Evolutionary conservation across 2,797 vertebrate genomes (phyloP), one percentile per base, ranked within the genome.

Genomic region (Mastacembelus armatus): DNA sequence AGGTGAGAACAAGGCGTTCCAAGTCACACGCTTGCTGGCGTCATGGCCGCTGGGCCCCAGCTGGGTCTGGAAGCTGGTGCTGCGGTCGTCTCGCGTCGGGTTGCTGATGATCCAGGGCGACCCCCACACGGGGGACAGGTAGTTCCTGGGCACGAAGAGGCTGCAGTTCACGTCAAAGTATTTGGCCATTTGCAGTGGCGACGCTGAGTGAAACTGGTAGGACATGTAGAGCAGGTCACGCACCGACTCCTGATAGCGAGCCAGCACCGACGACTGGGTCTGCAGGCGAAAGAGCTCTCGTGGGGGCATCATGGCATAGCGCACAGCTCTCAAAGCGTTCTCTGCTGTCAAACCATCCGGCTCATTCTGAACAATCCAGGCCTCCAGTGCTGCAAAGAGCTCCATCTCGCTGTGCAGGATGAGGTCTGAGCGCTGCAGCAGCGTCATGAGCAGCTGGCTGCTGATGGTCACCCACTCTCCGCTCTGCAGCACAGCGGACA

Each of bases 91-190:
- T 0, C 96, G 92, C 0, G 95, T 93, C 0, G 97, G 96, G 88
- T 94, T 97, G 88, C 81, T 94, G 88, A 98, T 95, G 84, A 95
- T 81, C 97, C 97, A 99, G 4, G 92, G 89, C 29, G 95, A 91
- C 6, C 97, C 97, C 97, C 97, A 99, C 57, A 85, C 66, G 0
- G 94, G 66, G 0, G 96, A 92, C 59, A 99, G 95, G 93, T 99
- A 99, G 92, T 98, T 98, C 66, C 96, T 93, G 7, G 97, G 97
- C 60, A 96, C 76, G 74, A 98, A 98, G 81, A 97, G 94, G 87
- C 96, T 98, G 87, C 97, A 96, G 90, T 98, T 98, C 77, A 98
- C 93, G 0, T 98, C 95, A 0, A 98, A 98, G 85, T 95, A 98
- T 78, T 97, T 97, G 84, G 96, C 96, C 50, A 96, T 95, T 81